These are phyloP conservation scores for Mesodorylaimus sp. DNA, from an alignment of 2,888 invertebrate genomes.

Conservation along the genomic window DNA sequence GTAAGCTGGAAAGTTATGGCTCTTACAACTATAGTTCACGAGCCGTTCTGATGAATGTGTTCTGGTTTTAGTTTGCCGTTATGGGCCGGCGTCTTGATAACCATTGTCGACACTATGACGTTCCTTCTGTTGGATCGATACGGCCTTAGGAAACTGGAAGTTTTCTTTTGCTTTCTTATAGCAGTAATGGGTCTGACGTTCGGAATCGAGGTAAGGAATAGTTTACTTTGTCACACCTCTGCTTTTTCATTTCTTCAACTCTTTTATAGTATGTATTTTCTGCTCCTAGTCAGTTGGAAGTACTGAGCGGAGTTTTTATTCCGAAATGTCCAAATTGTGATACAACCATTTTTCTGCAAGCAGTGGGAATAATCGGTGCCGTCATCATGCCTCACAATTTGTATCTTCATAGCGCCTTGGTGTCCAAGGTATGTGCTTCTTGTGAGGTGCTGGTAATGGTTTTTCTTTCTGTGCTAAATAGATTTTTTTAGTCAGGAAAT, in stretches of 20 bases:
- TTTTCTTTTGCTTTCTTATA: slow-evolving; percentile 57
- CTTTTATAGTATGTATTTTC: slow-evolving; percentile 48
- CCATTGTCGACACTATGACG: slow-evolving; percentile 63
- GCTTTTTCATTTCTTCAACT: too few relatives aligned
- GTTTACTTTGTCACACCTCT: too few relatives aligned
- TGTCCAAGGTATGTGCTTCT: slow-evolving; percentile 56
- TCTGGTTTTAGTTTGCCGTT: slow-evolving; percentile 41
- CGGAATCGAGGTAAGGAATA: slow-evolving; percentile 53
- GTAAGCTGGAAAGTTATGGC: too few relatives aligned
- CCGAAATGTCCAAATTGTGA: slow-evolving; percentile 59
- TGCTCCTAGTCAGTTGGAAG: slow-evolving; percentile 48
- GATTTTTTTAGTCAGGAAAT: slow-evolving; percentile 51
- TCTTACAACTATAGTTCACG: too few relatives aligned
- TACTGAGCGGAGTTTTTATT: slow-evolving; percentile 56
- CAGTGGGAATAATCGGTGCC: slow-evolving; percentile 53
- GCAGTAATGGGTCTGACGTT: slow-evolving; percentile 62
- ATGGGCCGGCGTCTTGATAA: slow-evolving; percentile 60
- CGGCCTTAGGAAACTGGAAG: slow-evolving; percentile 52
- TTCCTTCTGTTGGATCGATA: slow-evolving; percentile 65
- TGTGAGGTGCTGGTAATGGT: too few relatives aligned
- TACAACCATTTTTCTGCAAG: slow-evolving; percentile 41
- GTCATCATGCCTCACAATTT: slow-evolving; percentile 84
- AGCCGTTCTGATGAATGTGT: too few relatives aligned
- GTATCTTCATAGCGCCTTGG: slow-evolving; percentile 73
- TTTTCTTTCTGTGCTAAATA: too few relatives aligned